Evolutionary conservation across 2,888 invertebrate species (phyloP), one percentile per base, ranked within the genome.

Genomic region (Andricus curvator): DNA sequence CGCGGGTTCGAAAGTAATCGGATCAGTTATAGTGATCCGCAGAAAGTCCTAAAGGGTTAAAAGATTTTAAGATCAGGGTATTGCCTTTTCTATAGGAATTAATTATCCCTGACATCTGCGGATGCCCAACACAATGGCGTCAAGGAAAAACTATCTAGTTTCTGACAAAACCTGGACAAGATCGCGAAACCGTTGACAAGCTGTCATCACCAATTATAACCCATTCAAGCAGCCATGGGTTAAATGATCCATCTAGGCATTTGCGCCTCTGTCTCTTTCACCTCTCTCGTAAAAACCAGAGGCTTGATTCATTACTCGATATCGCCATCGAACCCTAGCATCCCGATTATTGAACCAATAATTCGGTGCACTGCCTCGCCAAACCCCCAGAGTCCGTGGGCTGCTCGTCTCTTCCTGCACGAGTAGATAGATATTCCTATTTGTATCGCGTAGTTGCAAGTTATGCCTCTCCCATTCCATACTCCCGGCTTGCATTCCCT

Each of bases 131-230:
- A 64, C 29, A 64, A 64, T 64, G 1, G 25, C 1, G 17, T 25
- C 29, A 29, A 60, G 22, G 60, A 29, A 29, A 64, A 64, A 64
- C 17, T 29, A 64, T 64, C 25, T 22, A 76, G 33, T 62, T 33
- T 41, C 77, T 22, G 17, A 62, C 15, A 62, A 64, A 41, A 56
- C 62, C 6, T 77, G 22, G 41, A 9, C 25, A 29, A 51, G 66
- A n/a, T n/a, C 41, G 13, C 29, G 9, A 33, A 37, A 6, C 20
- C 80, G 82, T 80, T 88, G 89, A 90, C 88, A 88, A 87, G 84
- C 90, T 89, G 91, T 91, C 91, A 90, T 90, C 90, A 88, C 90
- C 91, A 91, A 91, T 91, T 91, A 91, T 89, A 90, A 91, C 87
- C 90, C 90, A 91, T 91, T 91, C 89, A 91, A 82, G 79, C 85